A percentile compares a stretch with the other conserved stretches of the same genome.
Evolutionary conservation across 64 coral and sea anemone genomes (phyloP).

Genomic region (Pocillopora damicornis): DNA sequence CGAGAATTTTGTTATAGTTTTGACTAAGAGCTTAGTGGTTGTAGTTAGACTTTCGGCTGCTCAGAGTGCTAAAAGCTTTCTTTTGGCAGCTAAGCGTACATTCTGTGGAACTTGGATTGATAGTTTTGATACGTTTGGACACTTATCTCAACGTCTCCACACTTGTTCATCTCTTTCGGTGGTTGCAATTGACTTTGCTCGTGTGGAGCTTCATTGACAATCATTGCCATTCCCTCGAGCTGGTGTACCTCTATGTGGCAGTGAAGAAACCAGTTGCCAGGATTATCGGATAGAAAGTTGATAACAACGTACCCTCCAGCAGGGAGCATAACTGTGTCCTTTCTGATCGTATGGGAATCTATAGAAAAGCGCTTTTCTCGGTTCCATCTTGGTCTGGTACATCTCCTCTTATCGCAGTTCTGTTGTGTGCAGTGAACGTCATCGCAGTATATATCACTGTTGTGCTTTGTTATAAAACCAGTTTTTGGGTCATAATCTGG

Average conservation of each 20-base stretch:
- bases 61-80: not conserved
- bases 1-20: no score
- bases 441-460: conserved; percentile 58
- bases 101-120: not conserved
- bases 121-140: not conserved
- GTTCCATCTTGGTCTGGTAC: conserved; percentile 41
- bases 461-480: conserved; percentile 19
- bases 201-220: conserved; percentile 25
- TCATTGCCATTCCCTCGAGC: conserved; percentile 53
- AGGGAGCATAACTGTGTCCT: conserved; percentile 62
- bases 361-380: not conserved
- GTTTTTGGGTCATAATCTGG: conserved; percentile 36
- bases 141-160: conserved; percentile 26
- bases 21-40: not conserved
- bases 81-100: not conserved
- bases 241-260: conserved; percentile 64
- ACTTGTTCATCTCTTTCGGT: not conserved
- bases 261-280: conserved; percentile 72
- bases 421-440: not conserved
- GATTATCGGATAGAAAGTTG: conserved; percentile 53
- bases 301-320: conserved; percentile 59
- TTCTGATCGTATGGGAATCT: conserved; percentile 37
- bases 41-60: not conserved
- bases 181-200: not conserved
- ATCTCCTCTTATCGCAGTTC: not conserved